These are phyloP conservation scores for Spondyliosoma cantharus DNA, from an alignment of 2,797 vertebrate species.

Conservation along the genomic window DNA sequence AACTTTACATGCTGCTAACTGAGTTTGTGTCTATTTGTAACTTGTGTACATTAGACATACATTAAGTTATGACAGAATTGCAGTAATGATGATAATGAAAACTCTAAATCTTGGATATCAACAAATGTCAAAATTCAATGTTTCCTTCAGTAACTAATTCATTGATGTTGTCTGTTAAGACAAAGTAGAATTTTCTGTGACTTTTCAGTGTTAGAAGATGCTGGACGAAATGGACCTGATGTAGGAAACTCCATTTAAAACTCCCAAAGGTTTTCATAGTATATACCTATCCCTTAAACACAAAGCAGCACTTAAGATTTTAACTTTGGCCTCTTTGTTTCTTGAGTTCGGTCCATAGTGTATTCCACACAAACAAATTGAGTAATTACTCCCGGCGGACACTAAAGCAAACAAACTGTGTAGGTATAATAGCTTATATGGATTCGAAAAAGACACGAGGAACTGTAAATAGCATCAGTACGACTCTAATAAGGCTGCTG, in stretches of 20 bases:
- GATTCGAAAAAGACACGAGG: constrained; percentile 29
- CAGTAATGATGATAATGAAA: not conserved
- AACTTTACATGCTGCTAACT: not conserved
- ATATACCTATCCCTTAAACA: not conserved
- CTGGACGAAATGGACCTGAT: not conserved
- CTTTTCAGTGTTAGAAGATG: not conserved
- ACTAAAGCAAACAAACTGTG: constrained; percentile 52
- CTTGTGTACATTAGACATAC: not conserved
- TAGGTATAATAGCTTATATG: constrained; percentile 38
- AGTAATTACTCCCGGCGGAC: constrained; percentile 32
- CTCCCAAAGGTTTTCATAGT: not conserved
- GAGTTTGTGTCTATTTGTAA: not conserved
- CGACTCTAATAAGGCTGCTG: constrained; percentile 22
- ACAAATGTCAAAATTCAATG: too few relatives aligned
- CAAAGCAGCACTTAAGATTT: not conserved
- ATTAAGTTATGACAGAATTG: not conserved
- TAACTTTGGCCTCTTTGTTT: not conserved
- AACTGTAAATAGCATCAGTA: constrained; percentile 38
- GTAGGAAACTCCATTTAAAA: not conserved
- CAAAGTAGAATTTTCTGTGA: not conserved
- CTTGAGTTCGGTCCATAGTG: constrained; percentile 11
- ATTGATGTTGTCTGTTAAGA: not conserved
- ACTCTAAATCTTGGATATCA: too few relatives aligned
- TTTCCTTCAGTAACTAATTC: too few relatives aligned
- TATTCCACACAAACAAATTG: constrained; percentile 16